Percentiles rank a stretch among this genome's conserved stretches.
Evolutionary conservation across 2,888 invertebrate species (phyloP).

Genomic region (Eumerus sabulonum): DNA sequence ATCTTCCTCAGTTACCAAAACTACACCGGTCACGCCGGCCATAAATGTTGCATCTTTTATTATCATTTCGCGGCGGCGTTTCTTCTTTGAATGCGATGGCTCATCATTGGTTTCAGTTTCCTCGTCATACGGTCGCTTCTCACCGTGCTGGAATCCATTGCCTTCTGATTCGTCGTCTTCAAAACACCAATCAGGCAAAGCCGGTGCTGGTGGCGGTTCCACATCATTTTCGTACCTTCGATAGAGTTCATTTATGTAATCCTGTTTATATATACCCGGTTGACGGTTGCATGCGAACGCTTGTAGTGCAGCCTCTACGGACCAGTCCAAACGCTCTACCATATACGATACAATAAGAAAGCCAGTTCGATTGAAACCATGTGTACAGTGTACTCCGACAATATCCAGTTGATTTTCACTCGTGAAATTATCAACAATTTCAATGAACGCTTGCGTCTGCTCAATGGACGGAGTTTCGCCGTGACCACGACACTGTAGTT

Average conservation of each 20-base stretch:
- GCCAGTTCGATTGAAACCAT: constrained; percentile 99
- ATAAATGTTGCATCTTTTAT: constrained; percentile 88
- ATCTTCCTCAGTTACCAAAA: constrained; percentile 83
- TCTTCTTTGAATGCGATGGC: constrained; percentile 75
- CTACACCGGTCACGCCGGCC: constrained; percentile 91
- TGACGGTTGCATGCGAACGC: constrained; percentile 87
- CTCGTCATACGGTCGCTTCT: constrained; percentile 72
- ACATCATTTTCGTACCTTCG: constrained; percentile 88
- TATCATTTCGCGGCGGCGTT: constrained; percentile 80
- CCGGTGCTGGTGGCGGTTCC: constrained; percentile 86
- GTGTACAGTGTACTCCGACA: constrained; percentile 93
- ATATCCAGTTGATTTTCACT: constrained; percentile 87
- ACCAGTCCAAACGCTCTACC: constrained; percentile 90
- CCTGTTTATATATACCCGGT: constrained; percentile 98
- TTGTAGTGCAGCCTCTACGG: constrained; percentile 89
- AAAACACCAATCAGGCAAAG: constrained; percentile 92
- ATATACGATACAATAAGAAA: constrained; percentile 96
- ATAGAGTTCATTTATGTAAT: constrained; percentile 94
- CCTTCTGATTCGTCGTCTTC: constrained; percentile 81
- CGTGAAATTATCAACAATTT: constrained; percentile 88
- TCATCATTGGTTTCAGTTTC: constrained; percentile 54
- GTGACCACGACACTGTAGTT: constrained; percentile 94
- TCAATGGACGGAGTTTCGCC: constrained; percentile 94
- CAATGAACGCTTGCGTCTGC: constrained; percentile 91
- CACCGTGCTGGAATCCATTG: constrained; percentile 70